A percentile compares a stretch with the other conserved stretches of the same genome.
Conservation (phyloP, 2,797 vertebrate genomes). For the Scyliorhinus canicula region DNA sequence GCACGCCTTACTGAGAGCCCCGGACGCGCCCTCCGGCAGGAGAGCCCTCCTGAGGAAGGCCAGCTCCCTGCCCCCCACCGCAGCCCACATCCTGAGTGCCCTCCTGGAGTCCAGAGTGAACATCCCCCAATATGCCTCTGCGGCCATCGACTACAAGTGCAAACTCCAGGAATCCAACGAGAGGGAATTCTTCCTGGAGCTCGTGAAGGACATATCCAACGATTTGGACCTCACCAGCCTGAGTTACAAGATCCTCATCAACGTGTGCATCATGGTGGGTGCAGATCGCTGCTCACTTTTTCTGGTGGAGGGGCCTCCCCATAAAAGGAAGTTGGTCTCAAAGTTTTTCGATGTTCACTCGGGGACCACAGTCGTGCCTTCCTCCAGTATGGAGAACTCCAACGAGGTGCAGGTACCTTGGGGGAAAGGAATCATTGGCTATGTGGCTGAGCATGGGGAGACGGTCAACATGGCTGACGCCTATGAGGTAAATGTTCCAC, state of each 20-base stretch:
- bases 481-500: constrained; percentile 59
- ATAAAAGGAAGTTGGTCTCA: constrained; percentile 68
- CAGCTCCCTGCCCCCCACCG: constrained; percentile 69
- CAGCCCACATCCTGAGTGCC: constrained; percentile 69
- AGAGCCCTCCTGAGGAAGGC: constrained; percentile 71
- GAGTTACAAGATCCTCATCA: constrained; percentile 71
- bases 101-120: constrained; percentile 69
- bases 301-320: constrained; percentile 66
- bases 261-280: constrained; percentile 68
- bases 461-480: constrained; percentile 69
- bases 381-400: constrained; percentile 59
- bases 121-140: constrained; percentile 66
- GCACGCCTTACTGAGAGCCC: constrained; percentile 58
- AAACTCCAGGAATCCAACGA: constrained; percentile 66
- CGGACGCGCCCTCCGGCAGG: constrained; percentile 64
- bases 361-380: constrained; percentile 64
- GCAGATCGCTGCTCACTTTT: constrained; percentile 71
- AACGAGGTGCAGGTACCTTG: constrained; percentile 70
- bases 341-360: constrained; percentile 70
- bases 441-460: constrained; percentile 72
- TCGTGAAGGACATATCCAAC: constrained; percentile 71
- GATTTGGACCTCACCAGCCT: constrained; percentile 68
- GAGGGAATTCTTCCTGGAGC: constrained; percentile 68
- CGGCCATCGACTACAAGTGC: constrained; percentile 69
- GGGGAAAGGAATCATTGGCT: constrained; percentile 72